Evolutionary conservation across 2,113 vertebrate species (phyloP).

Genomic region (Corythornis vintsioides): DNA sequence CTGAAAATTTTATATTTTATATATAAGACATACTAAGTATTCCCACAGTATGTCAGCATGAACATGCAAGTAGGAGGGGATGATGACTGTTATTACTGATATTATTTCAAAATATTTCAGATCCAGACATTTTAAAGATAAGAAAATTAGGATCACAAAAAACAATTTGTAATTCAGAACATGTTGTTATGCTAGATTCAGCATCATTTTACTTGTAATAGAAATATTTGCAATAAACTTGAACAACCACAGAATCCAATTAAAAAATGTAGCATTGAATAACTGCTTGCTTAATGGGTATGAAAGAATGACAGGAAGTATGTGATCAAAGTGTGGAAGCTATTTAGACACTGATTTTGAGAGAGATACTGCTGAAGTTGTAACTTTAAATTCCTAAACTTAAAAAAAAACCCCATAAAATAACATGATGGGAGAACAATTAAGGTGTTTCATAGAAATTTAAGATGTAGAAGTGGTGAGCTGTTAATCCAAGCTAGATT

Average conservation of each 20-base stretch:
- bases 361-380: fast-evolving
- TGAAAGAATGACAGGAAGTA: neutral
- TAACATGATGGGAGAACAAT: neutral
- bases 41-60: neutral
- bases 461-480: neutral
- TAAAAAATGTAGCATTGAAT: neutral
- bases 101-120: constrained; percentile 63
- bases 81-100: constrained; percentile 62
- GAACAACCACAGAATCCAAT: neutral
- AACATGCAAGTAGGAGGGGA: constrained; percentile 59
- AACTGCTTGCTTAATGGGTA: neutral
- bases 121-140: constrained; percentile 47
- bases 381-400: neutral
- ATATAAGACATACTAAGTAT: constrained; percentile 6
- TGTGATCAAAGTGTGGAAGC: neutral
- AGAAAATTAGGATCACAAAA: constrained; percentile 60
- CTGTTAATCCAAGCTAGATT: neutral
- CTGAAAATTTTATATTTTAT: constrained; percentile 28
- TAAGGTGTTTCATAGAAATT: neutral
- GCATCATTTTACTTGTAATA: neutral
- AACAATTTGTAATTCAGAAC: constrained; percentile 40
- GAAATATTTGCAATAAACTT: neutral
- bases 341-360: neutral
- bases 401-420: neutral
- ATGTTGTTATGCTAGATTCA: neutral